Evolutionary conservation across 2,797 vertebrate species (phyloP), one percentile per base, ranked within the genome.

Genomic region (Diceros bicornis): DNA sequence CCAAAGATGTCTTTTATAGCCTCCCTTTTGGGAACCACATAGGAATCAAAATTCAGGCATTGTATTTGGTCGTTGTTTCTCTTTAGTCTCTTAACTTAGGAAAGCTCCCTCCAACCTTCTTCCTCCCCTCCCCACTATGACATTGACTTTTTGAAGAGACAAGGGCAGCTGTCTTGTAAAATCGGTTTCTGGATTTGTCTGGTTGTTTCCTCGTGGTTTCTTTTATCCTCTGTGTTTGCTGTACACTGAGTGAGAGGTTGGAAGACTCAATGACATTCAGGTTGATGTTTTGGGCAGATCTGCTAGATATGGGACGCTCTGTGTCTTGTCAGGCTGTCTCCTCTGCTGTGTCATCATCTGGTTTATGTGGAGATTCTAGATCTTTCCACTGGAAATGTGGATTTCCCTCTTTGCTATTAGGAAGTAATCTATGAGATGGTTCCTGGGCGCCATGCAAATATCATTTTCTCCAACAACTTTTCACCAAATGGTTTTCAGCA

Each of bases 181-280:
- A 52, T 62, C 57, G 84, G 79, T 84, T 78, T 75, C 69, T 95
- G 84, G n/a, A 25, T 92, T 71, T 89, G 64, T 92, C 85, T 85
- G 59, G 87, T 89, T 83, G 82, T 62, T 96, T 97, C 89, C 61
- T 94, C 10, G 32, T 55, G 50, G 72, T 18, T 82, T 64, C 50
- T 78, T 82, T 87, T 59, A 66, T 88, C 64, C 47, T 90, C 66
- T 64, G 21, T 44, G 3, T 89, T 89, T 93, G 87, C 84, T 88
- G 11, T 69, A 83, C 83, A 61, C 16, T 78, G 62, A 82, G 64
- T 41, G 81, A 89, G 90, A 62, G 52, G 62, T 95, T 75, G 27
- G 27, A 64, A 78, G 92, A 64, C 78, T 52, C 5, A 3, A 5
- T 29, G 72, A 2, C 20, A 5, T 61, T 84, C 47, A 18, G 50